Conservation (phyloP, 2,113 vertebrate genomes). For the Sorex araneus region DNA sequence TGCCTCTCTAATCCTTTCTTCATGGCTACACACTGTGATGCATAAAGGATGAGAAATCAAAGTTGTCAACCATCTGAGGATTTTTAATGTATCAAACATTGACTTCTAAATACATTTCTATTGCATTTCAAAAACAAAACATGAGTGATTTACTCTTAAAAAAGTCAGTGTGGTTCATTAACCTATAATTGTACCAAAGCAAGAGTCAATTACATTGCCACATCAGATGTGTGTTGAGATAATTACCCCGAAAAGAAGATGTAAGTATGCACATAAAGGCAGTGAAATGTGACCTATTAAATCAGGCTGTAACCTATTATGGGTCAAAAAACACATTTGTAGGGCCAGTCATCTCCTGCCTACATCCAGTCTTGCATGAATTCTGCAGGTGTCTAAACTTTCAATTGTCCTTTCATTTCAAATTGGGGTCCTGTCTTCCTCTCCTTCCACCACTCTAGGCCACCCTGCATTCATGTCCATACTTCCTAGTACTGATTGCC, state of each 20-base stretch:
- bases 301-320: conserved; percentile 89
- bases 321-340: conserved; percentile 90
- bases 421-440: conserved; percentile 25
- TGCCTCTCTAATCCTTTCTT: conserved; percentile 65
- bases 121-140: conserved; percentile 86
- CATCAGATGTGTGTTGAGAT: conserved; percentile 89
- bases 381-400: conserved; percentile 89
- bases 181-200: conserved; percentile 87
- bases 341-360: conserved; percentile 85
- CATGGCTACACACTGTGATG: conserved; percentile 29
- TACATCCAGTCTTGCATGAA: conserved; percentile 88
- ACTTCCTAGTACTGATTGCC: neutral
- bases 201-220: conserved; percentile 89
- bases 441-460: neutral
- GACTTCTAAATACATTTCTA: conserved; percentile 77
- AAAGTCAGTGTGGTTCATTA: conserved; percentile 89
- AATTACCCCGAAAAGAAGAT: conserved; percentile 90
- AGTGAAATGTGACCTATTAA: conserved; percentile 91
- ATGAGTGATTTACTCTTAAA: conserved; percentile 82
- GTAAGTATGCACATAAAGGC: conserved; percentile 89
- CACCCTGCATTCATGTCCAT: accelerated
- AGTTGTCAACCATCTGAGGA: conserved; percentile 78
- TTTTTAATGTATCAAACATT: conserved; percentile 82
- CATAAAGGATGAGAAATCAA: conserved; percentile 80
- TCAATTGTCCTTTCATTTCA: conserved; percentile 75